Evolutionary conservation across 2,797 vertebrate genomes (phyloP).

Genomic region (Pogoniulus pusillus): DNA sequence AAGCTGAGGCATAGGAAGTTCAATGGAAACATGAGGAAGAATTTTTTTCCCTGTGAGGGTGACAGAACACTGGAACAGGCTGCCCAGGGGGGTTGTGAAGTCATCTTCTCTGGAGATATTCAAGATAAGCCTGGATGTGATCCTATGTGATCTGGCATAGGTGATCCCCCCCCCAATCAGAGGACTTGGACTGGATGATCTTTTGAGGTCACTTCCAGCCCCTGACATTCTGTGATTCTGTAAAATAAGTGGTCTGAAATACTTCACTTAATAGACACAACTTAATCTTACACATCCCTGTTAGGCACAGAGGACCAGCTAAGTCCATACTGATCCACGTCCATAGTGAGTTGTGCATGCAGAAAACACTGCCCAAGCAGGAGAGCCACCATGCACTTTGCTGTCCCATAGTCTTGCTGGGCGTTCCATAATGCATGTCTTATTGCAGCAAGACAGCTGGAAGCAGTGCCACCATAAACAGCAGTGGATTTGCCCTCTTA

Average conservation of each 20-base stretch:
- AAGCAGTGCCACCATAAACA: neutral
- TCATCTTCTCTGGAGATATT: too few relatives aligned
- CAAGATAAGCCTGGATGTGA: too few relatives aligned
- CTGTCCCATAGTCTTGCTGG: neutral
- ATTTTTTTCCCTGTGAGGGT: too few relatives aligned
- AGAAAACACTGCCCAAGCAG: neutral
- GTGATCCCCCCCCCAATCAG: too few relatives aligned
- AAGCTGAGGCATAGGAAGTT: too few relatives aligned
- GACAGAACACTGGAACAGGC: too few relatives aligned
- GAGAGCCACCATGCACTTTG: neutral
- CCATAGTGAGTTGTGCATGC: neutral
- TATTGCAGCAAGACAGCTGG: neutral
- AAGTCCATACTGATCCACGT: neutral
- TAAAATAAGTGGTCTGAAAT: neutral
- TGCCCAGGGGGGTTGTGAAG: too few relatives aligned
- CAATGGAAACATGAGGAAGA: too few relatives aligned
- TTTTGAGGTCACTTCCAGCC: too few relatives aligned
- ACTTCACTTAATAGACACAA: neutral
- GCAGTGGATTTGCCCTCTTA: neutral
- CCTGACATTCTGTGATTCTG: too few relatives aligned
- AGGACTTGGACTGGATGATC: too few relatives aligned
- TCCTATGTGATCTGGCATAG: too few relatives aligned
- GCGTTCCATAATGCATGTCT: neutral
- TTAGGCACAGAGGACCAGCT: neutral
- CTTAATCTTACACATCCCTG: accelerated